Conservation (phyloP, 2,888 invertebrate genomes). For the Nephrocerus scutellatus region DNA sequence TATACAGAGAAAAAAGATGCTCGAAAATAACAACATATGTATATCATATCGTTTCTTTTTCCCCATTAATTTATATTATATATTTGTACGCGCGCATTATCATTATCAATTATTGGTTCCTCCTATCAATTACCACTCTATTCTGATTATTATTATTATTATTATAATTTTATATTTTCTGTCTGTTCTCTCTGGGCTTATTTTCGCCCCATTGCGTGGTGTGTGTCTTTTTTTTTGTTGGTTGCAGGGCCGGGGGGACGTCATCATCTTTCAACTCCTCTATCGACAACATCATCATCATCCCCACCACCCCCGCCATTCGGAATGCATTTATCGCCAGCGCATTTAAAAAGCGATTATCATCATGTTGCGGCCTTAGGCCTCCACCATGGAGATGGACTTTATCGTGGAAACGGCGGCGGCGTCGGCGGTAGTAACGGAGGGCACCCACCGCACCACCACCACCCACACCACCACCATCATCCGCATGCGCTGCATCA, state of each 20-base stretch:
- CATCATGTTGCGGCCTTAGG: slow-evolving; percentile 34
- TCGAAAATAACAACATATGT: too few species aligned
- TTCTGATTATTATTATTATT: slow-evolving; percentile 27
- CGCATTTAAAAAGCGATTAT: slow-evolving; percentile 42
- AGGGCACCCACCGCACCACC: slow-evolving; percentile 22
- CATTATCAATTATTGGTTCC: too few species aligned
- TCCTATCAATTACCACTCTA: too few species aligned
- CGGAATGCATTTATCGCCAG: slow-evolving; percentile 42
- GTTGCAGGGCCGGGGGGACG: slow-evolving; percentile 46
- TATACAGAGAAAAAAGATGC: too few species aligned
- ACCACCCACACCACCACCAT: slow-evolving; percentile 27
- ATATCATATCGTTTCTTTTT: too few species aligned
- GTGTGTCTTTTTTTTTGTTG: slow-evolving; percentile 47
- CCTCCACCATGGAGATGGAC: slow-evolving; percentile 23
- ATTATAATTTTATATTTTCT: slow-evolving; percentile 26
- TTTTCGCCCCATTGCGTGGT: slow-evolving; percentile 48
- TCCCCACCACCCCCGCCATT: slow-evolving; percentile 44
- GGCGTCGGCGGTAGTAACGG: slow-evolving; percentile 25
- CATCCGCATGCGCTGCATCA: slow-evolving; percentile 31
- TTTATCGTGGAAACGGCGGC: slow-evolving; percentile 28
- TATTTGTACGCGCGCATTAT: too few species aligned
- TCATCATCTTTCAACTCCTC: slow-evolving; percentile 41
- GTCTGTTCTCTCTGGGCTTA: slow-evolving; percentile 44
- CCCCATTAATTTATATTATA: too few species aligned
- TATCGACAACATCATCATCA: slow-evolving; percentile 40